A percentile compares a stretch with the other conserved stretches of the same genome.
Evolutionary conservation across 2,888 invertebrate genomes (phyloP).

Genomic region (Cantharis flavilabris): DNA sequence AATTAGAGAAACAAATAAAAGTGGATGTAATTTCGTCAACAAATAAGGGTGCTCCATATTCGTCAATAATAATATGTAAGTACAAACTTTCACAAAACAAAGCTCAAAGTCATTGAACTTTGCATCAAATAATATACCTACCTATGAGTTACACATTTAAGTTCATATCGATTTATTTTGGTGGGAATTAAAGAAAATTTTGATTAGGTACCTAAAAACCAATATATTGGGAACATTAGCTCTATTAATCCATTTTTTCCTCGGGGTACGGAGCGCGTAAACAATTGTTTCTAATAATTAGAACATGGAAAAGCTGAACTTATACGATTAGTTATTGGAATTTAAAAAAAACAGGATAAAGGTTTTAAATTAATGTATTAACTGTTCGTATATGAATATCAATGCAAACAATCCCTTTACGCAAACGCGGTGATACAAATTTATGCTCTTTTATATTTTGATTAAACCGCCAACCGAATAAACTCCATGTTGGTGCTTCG

Average conservation of each 20-base stretch:
- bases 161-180: neutral
- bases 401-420: constrained; percentile 26
- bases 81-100: neutral
- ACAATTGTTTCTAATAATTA: neutral
- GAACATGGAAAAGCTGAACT: neutral
- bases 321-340: neutral
- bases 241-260: neutral
- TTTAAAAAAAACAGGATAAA: neutral
- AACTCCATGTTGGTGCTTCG: neutral
- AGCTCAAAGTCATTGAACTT: neutral
- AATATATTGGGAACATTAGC: neutral
- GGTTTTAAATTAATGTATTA: constrained; percentile 2
- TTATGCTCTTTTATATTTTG: constrained; percentile 5
- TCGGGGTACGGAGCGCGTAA: neutral
- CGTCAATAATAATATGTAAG: neutral
- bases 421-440: constrained; percentile 19
- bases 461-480: neutral
- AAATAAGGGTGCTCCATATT: neutral
- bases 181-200: neutral
- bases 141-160: neutral
- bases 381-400: constrained; percentile 3
- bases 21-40: neutral
- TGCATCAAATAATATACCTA: neutral
- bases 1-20: neutral
- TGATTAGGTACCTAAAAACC: neutral